Conservation (phyloP, 2,888 invertebrate species). For the Morpho achilles region DNA sequence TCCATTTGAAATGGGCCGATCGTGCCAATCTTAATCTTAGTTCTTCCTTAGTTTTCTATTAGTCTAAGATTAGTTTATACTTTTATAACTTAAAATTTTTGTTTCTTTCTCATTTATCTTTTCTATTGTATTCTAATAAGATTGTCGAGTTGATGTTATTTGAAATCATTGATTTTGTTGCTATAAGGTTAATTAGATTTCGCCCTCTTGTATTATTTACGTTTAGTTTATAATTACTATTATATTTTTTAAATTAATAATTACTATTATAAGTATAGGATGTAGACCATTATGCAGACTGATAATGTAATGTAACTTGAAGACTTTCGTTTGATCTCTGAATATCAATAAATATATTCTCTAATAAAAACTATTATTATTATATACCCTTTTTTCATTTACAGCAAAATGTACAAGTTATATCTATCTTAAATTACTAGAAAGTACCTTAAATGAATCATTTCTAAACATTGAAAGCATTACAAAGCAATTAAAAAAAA, state of each 20-base stretch:
- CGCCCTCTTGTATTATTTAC: conserved; percentile 17
- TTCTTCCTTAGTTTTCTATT: conserved; percentile 16
- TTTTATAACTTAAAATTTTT: background rate
- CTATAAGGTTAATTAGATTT: conserved; percentile 20
- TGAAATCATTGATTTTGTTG: too few species aligned
- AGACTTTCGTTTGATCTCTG: conserved; percentile 78
- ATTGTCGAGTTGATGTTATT: too few species aligned
- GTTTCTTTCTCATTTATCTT: conserved; percentile 5
- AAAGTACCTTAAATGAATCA: too few species aligned
- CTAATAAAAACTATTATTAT: conserved; percentile 27
- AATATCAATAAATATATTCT: conserved; percentile 58
- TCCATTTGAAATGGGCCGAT: conserved; percentile 60
- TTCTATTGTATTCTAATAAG: background rate
- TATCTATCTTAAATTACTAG: too few species aligned
- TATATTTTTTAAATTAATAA: background rate
- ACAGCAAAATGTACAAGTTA: too few species aligned
- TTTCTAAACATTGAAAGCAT: too few species aligned
- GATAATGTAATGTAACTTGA: conserved; percentile 63
- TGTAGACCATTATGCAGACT: conserved; percentile 49
- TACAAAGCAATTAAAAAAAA: too few species aligned
- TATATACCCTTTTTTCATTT: conserved; percentile 9
- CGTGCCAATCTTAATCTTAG: conserved; percentile 57
- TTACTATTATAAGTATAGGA: conserved; percentile 18
- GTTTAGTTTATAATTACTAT: conserved; percentile 14
- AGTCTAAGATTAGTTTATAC: too few species aligned